These are phyloP conservation scores for Noctua fimbriata DNA, from an alignment of 2,888 invertebrate species.

Conservation along the genomic window DNA sequence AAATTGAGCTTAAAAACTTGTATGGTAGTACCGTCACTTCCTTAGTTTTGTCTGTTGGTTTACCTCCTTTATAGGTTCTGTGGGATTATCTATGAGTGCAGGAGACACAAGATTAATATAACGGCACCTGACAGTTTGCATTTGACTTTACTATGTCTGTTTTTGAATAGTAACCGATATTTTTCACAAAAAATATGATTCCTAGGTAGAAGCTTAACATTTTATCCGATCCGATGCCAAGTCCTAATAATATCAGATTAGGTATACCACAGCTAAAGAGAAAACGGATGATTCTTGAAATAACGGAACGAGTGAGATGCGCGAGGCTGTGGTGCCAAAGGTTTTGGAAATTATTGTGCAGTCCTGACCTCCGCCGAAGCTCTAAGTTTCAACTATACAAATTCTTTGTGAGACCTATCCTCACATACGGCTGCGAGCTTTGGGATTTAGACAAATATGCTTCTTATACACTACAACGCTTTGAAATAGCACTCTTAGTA, in stretches of 20 bases:
- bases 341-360: conserved; percentile 69
- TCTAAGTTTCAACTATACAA: conserved; percentile 77
- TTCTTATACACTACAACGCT: conserved; percentile 70
- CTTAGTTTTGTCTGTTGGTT: neutral
- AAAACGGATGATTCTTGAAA: conserved; percentile 70
- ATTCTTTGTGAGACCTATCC: conserved; percentile 77
- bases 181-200: conserved; percentile 33
- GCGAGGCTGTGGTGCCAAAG: conserved; percentile 77
- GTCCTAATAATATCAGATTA: conserved; percentile 44
- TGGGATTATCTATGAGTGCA: conserved; percentile 4
- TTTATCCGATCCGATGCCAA: conserved; percentile 59
- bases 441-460: conserved; percentile 71
- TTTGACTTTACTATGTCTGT: neutral
- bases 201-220: conserved; percentile 6
- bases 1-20: neutral
- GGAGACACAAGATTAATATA: neutral
- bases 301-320: conserved; percentile 74
- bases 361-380: conserved; percentile 68
- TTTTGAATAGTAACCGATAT: neutral
- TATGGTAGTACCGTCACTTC: neutral
- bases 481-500: conserved; percentile 73
- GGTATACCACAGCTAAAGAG: conserved; percentile 69
- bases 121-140: conserved; percentile 3
- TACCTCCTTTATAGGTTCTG: neutral
- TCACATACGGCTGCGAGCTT: conserved; percentile 81